Percentiles rank a stretch among this genome's conserved stretches.
phyloP scores from a whole-genome alignment of 2,888 invertebrate species.

The Amphipoea lucens region DNA sequence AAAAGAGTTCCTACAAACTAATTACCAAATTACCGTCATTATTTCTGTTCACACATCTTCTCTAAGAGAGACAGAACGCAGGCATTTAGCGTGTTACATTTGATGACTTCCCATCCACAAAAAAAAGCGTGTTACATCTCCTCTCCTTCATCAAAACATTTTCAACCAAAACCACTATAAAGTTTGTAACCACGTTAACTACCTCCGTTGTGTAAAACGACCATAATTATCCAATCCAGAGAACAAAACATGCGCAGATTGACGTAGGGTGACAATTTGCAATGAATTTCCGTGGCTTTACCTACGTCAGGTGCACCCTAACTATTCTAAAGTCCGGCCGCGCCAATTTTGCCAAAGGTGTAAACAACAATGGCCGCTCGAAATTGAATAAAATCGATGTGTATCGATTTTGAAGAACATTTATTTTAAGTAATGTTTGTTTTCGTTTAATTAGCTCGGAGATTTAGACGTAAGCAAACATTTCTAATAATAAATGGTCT shows the following conservation, averaged over 20 bases:
- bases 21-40: neutral
- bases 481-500: too few relatives aligned
- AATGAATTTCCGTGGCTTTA: neutral
- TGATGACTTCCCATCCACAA: too few relatives aligned
- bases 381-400: too few relatives aligned
- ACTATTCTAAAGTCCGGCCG: too few relatives aligned
- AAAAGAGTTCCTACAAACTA: neutral
- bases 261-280: neutral
- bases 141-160: constrained; percentile 8
- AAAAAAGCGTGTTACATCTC: neutral
- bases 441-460: too few relatives aligned
- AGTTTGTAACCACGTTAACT: constrained; percentile 30
- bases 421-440: too few relatives aligned
- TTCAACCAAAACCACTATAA: constrained; percentile 35
- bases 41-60: neutral
- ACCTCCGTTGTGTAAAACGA: constrained; percentile 46
- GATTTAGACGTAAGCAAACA: too few relatives aligned
- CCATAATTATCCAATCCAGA: constrained; percentile 56
- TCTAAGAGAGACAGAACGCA: neutral
- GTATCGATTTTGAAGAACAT: too few relatives aligned
- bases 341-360: too few relatives aligned
- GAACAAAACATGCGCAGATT: constrained; percentile 58
- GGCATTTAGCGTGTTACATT: neutral
- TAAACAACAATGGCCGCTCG: too few relatives aligned
- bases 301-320: neutral